Conservation (phyloP, 2,113 vertebrate genomes). For the Macrotus californicus region DNA sequence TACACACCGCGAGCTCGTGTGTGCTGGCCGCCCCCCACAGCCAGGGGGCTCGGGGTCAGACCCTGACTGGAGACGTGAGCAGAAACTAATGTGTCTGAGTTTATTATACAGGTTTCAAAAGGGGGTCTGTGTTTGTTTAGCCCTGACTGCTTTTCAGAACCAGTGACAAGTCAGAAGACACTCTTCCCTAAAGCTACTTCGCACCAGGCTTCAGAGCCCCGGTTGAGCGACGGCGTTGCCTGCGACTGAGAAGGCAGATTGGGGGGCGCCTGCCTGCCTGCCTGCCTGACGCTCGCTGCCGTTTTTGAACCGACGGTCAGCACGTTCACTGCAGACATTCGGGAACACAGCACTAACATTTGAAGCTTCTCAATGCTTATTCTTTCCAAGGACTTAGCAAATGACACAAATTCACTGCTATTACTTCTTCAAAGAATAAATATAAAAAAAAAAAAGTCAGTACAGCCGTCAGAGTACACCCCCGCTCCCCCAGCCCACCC, state of each 20-base stretch:
- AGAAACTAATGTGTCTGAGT: constrained; percentile 70
- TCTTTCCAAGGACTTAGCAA: background rate
- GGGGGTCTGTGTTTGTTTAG: constrained; percentile 48
- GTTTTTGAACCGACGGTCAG: background rate
- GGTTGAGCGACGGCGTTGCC: background rate
- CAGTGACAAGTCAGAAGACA: constrained; percentile 27
- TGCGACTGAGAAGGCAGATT: background rate
- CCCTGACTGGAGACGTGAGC: constrained; percentile 59
- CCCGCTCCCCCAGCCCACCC: constrained; percentile 35
- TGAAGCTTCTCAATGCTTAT: background rate
- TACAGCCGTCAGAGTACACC: background rate
- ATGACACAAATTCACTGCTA: background rate
- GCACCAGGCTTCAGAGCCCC: background rate
- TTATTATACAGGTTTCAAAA: constrained; percentile 60
- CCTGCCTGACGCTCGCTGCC: background rate
- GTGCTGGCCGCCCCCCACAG: constrained; percentile 70
- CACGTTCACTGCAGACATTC: background rate
- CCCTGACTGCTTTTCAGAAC: constrained; percentile 42
- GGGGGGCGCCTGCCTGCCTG: background rate
- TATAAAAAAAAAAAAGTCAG: background rate
- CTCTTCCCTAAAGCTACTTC: constrained; percentile 26
- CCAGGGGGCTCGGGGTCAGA: constrained; percentile 70
- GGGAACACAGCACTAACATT: background rate
- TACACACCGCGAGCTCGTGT: constrained; percentile 56
- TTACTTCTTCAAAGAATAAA: background rate